Base-by-base conservation (phyloP, 1,140 invertebrate species). In the Homalodisca vitripennis region DNA sequence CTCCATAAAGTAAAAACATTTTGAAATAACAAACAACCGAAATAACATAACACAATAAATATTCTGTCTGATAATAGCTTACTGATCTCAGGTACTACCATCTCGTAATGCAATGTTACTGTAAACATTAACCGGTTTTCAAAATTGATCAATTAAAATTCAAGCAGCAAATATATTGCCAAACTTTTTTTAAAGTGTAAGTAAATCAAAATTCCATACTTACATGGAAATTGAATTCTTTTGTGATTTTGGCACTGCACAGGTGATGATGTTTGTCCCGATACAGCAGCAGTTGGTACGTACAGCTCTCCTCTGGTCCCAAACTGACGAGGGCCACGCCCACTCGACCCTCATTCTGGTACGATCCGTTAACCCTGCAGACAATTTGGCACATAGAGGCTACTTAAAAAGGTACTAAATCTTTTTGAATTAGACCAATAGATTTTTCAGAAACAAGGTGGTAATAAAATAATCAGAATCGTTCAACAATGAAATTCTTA, bases 241-340 rank as follows among this genome's bases (percentile, higher is more conserved):
- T 20, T 24, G 24, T 69, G 12, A 75, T 72, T 47, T 65, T 53
- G n/a, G 66, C 53, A 64, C 41, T 69, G 3, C 70, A 65, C 10
- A 74, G 46, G 63, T 71, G 73, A 14, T 68, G 60, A 57, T 73
- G 62, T 66, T 75, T 71, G 34, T 70, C 68, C 20, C 72, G 68
- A 46, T 75, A 75, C 3, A 75, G 67, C 41, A 74, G 62, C 53
- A 75, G 46, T 55, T 74, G 73, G 63, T 70, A 75, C 17, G 64
- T 47, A 3, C 57, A 24, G 2, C 48, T 29, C 13, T 48, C 64
- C 31, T 66, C 46, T 64, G 69, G 72, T 12, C 72, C 72, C 14
- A 73, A 66, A 60, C 55, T 60, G 6, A 60, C 3, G 0, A 75
- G 24, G 26, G 74, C 73, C 22, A 69, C 62, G 27, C 74, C 73